Evolutionary conservation across 2,888 invertebrate species (phyloP).

Genomic region (Lasioglossum vierecki): DNA sequence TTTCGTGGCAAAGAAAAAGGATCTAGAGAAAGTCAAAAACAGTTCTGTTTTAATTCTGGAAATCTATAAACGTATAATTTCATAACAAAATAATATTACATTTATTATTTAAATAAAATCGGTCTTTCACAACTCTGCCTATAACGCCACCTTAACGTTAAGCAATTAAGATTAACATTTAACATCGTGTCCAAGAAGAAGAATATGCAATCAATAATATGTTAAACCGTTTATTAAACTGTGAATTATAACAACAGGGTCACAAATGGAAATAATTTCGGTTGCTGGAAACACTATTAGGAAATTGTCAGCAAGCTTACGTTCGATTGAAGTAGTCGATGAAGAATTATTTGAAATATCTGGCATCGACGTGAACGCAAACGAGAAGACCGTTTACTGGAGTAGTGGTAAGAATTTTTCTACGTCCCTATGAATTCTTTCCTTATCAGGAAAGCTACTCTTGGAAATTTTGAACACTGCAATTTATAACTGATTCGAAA

Average conservation of each 20-base stretch:
- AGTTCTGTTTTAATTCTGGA: background rate
- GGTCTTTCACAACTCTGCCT: too few relatives aligned
- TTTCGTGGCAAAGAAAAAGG: too few relatives aligned
- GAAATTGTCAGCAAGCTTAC: conserved; percentile 71
- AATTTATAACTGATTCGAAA: background rate
- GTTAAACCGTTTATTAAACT: background rate
- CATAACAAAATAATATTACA: too few relatives aligned
- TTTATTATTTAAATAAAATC: too few relatives aligned
- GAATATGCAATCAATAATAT: background rate
- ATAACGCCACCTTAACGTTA: background rate
- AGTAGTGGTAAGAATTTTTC: conserved; percentile 77
- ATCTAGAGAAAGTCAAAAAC: background rate
- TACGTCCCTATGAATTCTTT: background rate
- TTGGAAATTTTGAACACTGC: background rate
- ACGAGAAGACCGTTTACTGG: conserved; percentile 84
- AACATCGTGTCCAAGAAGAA: background rate
- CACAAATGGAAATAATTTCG: conserved; percentile 79
- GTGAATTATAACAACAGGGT: conserved; percentile 69
- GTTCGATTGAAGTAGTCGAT: conserved; percentile 73
- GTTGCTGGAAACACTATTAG: conserved; percentile 77
- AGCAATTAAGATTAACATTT: background rate
- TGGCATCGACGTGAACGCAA: conserved; percentile 86
- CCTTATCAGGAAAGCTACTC: background rate
- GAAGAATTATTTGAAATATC: conserved; percentile 80
- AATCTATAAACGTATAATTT: background rate